Base-by-base conservation (phyloP, 2,113 vertebrate species). In the Dryoscopus gambensis region DNA sequence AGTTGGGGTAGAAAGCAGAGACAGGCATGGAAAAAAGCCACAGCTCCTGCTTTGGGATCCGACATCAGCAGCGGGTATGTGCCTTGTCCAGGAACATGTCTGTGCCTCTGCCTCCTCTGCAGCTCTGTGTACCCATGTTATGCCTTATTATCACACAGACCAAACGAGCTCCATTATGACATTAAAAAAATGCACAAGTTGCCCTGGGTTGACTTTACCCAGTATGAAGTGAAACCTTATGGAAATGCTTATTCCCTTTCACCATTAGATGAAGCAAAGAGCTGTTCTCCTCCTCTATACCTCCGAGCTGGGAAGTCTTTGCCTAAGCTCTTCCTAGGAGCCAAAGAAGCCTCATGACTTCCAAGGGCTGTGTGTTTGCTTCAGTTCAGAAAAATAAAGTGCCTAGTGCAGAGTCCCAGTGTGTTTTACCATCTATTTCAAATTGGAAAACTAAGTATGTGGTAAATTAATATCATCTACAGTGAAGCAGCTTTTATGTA, bases 221-320 rank as follows among this genome's bases (percentile, higher is more conserved):
- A 8, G 37, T 50, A 31, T 6, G 56, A 52, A 67, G 11, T 5
- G 11, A 64, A 89, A 68, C 42, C 16, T 35, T 24, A 7, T 2
- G 21, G 82, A 76, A 57, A 27, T 33, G 33, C 55, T 73, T 76
- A 74, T 55, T 88, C 59, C 46, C n/a, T 88, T 80, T 90, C 67
- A 42, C 79, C 63, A 5, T 95, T 80, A 94, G 90, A 33, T 88
- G 90, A 83, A 96, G 75, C 92, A 85, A 86, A 82, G 50, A 92
- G 75, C 85, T 94, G 22, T 57, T 85, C 49, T 91, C 57, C 62
- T 60, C 31, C 25, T 55, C 6, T 40, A 0, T 13, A 24, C 47
- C 44, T 87, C n/a, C 23, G 57, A 70, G 70, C 31, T 44, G 56
- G 56, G 52, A 59, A 56, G 49, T 68, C 62, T 79, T 81, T n/a